These are phyloP conservation scores for Scotopteryx bipunctaria DNA, from an alignment of 2,888 invertebrate genomes.

Conservation along the genomic window DNA sequence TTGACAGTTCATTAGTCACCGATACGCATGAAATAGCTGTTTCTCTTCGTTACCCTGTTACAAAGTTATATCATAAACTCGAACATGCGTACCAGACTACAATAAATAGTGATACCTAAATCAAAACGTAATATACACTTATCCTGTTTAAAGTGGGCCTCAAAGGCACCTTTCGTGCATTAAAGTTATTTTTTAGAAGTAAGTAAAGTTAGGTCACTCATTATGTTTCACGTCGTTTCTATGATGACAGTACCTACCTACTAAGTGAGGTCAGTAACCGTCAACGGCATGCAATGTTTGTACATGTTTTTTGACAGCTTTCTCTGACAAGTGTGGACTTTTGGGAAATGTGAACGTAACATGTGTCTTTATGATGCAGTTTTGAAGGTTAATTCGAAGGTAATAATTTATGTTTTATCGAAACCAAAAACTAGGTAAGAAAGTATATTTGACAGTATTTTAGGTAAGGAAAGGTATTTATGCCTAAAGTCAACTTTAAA, in stretches of 20 bases:
- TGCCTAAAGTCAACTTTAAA: too few relatives aligned
- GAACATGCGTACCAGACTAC: neutral
- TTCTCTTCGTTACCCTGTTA: conserved; percentile 23
- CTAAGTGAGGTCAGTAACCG: conserved; percentile 27
- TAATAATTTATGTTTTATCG: too few relatives aligned
- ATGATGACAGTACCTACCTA: too few relatives aligned
- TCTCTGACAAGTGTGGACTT: conserved; percentile 16
- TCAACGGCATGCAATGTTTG: conserved; percentile 20
- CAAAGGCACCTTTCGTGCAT: too few relatives aligned
- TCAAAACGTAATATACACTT: neutral
- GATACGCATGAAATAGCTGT: conserved; percentile 36
- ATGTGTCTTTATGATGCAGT: neutral
- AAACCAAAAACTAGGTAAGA: too few relatives aligned
- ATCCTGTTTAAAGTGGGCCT: too few relatives aligned
- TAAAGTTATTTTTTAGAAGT: too few relatives aligned
- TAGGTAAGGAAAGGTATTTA: too few relatives aligned
- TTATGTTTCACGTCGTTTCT: neutral
- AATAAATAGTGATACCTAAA: too few relatives aligned
- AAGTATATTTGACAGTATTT: too few relatives aligned
- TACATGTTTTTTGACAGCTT: conserved; percentile 29
- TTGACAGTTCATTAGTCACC: conserved; percentile 35
- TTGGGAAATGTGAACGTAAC: neutral
- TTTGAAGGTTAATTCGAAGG: too few relatives aligned
- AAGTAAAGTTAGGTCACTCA: too few relatives aligned
- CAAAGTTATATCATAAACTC: neutral